Evolutionary conservation across 2,888 invertebrate species (phyloP).

Genomic region (Parelbella ahira): DNA sequence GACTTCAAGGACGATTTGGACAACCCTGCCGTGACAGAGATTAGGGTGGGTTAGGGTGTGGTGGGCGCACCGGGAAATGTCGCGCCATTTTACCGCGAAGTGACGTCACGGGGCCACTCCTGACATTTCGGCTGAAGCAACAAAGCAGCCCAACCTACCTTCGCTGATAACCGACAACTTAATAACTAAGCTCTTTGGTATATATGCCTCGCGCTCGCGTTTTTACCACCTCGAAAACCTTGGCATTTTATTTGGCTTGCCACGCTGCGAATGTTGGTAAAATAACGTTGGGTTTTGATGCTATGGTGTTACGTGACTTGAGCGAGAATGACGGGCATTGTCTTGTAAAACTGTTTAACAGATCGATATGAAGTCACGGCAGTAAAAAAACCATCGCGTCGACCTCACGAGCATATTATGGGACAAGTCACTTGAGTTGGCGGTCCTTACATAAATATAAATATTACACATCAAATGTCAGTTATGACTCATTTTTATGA

Average conservation of each 20-base stretch:
- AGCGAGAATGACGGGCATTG: constrained; percentile 2
- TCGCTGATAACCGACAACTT: constrained; percentile 68
- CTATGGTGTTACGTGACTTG: constrained; percentile 3
- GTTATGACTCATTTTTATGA: no score
- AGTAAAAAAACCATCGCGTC: constrained; percentile 13
- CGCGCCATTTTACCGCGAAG: constrained; percentile 66
- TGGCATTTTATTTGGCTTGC: constrained; percentile 54
- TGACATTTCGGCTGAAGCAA: constrained; percentile 73
- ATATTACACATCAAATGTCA: not conserved
- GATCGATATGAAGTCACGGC: constrained; percentile 18
- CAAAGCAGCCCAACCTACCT: constrained; percentile 72
- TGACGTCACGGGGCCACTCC: constrained; percentile 75
- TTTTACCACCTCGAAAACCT: constrained; percentile 49
- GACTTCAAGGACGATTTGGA: constrained; percentile 52
- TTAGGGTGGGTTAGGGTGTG: constrained; percentile 72
- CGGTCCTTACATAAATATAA: not conserved
- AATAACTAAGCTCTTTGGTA: constrained; percentile 60
- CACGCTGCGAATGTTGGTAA: constrained; percentile 17
- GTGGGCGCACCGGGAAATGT: constrained; percentile 67
- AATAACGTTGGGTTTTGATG: constrained; percentile 5
- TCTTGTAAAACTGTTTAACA: constrained; percentile 6
- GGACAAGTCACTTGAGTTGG: constrained; percentile 8
- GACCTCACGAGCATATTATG: not conserved
- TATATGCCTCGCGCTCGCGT: constrained; percentile 55
- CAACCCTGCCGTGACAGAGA: constrained; percentile 65